Conservation (phyloP, 1,140 invertebrate genomes). For the Bombus vancouverensis region DNA sequence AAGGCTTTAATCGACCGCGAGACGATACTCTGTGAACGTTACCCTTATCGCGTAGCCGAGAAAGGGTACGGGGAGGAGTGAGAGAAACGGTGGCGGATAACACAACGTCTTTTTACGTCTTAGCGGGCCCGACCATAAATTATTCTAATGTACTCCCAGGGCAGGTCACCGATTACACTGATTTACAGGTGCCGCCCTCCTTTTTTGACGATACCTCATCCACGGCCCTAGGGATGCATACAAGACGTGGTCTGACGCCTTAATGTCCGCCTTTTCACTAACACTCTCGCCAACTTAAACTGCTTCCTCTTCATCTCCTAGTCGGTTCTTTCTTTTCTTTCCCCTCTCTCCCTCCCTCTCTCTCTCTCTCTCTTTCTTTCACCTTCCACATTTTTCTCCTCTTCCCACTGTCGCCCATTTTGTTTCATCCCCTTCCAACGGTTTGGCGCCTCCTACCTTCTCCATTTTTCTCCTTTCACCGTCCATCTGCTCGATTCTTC, state of each 20-base stretch:
- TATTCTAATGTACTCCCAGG: constrained; percentile 72
- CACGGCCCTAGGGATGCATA: constrained; percentile 71
- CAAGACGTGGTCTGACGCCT: constrained; percentile 71
- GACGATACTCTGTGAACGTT: not conserved
- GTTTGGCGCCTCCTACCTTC: not conserved
- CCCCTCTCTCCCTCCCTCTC: not conserved
- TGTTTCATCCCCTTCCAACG: constrained; percentile 17
- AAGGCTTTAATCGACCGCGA: constrained; percentile 2
- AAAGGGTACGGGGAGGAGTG: not conserved
- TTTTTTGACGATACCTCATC: constrained; percentile 73
- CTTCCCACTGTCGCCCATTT: constrained; percentile 21
- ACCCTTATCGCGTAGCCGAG: constrained; percentile 1
- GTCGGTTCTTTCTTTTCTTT: not conserved
- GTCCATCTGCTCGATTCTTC: not conserved
- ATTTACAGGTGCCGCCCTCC: constrained; percentile 70
- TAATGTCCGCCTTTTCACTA: constrained; percentile 69
- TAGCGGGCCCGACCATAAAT: constrained; percentile 60
- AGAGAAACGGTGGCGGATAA: constrained; percentile 45
- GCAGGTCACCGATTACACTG: constrained; percentile 73
- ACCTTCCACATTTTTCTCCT: not conserved
- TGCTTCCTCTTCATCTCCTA: constrained; percentile 37
- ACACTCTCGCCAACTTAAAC: constrained; percentile 63
- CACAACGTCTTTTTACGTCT: constrained; percentile 66
- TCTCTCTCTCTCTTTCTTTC: not conserved
- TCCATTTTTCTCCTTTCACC: not conserved